These are phyloP conservation scores for Lydus trimaculatus DNA, from an alignment of 2,888 invertebrate genomes.

Conservation along the genomic window DNA sequence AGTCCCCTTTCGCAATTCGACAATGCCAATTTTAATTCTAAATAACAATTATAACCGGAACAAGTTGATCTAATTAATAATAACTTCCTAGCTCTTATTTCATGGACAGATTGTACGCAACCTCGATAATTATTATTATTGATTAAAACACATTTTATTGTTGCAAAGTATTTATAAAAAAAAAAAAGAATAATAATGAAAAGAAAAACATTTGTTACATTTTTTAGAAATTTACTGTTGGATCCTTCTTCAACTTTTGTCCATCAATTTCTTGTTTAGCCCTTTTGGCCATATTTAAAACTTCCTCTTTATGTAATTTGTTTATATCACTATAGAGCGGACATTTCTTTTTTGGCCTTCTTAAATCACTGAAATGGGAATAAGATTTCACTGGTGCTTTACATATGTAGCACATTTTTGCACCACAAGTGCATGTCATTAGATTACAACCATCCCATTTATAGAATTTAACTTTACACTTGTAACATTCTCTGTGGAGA, in stretches of 20 bases:
- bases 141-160: background rate
- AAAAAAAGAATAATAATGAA: background rate
- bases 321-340: conserved; percentile 59
- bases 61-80: background rate
- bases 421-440: conserved; percentile 66
- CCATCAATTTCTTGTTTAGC: conserved; percentile 55
- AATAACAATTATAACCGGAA: background rate
- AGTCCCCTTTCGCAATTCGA: background rate
- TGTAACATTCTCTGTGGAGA: conserved; percentile 60
- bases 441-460: conserved; percentile 67
- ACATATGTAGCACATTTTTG: conserved; percentile 66
- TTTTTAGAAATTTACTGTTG: conserved; percentile 38
- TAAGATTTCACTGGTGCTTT: conserved; percentile 63
- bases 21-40: background rate
- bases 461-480: conserved; percentile 62
- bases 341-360: conserved; percentile 45
- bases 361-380: conserved; percentile 64
- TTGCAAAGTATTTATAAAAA: background rate
- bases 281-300: conserved; percentile 56
- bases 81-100: background rate
- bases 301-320: conserved; percentile 55
- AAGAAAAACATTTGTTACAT: conserved; percentile 30
- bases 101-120: background rate
- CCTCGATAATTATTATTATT: background rate
- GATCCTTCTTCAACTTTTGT: conserved; percentile 56